phyloP scores from a whole-genome alignment of 2,888 invertebrate species.

The Sabellastarte sp. region DNA sequence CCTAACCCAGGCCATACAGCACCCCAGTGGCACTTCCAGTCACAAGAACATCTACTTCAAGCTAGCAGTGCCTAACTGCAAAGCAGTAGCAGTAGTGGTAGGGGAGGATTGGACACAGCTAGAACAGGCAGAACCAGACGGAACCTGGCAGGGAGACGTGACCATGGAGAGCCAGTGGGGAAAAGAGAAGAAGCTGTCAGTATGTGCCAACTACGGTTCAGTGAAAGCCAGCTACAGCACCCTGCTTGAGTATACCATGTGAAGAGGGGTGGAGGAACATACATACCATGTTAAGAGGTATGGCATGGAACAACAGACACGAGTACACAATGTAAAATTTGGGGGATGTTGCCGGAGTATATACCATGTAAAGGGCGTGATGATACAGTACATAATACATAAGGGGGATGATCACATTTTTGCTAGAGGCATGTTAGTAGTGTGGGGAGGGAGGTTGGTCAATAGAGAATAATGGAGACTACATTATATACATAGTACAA shows the following conservation, averaged over 20 bases:
- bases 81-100: slow-evolving; percentile 56
- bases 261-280: too few relatives aligned
- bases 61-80: slow-evolving; percentile 50
- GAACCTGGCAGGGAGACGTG: slow-evolving; percentile 50
- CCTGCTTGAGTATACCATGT: slow-evolving; percentile 47
- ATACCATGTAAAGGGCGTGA: too few relatives aligned
- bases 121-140: slow-evolving; percentile 30
- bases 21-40: slow-evolving; percentile 14
- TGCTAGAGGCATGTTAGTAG: too few relatives aligned
- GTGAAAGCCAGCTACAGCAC: slow-evolving; percentile 56
- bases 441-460: too few relatives aligned
- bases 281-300: too few relatives aligned
- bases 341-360: too few relatives aligned
- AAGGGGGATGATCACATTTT: too few relatives aligned
- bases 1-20: slow-evolving; percentile 34
- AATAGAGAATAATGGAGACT: too few relatives aligned
- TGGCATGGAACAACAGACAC: too few relatives aligned
- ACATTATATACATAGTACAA: too few relatives aligned
- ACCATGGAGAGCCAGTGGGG: slow-evolving; percentile 43
- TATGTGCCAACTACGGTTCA: slow-evolving; percentile 57
- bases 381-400: too few relatives aligned
- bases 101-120: slow-evolving; percentile 57
- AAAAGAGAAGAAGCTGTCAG: slow-evolving; percentile 43
- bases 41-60: slow-evolving; percentile 35
- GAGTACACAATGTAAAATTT: too few relatives aligned